Evolutionary conservation across 2,888 invertebrate genomes (phyloP).

Genomic region (Dynastes grantii): DNA sequence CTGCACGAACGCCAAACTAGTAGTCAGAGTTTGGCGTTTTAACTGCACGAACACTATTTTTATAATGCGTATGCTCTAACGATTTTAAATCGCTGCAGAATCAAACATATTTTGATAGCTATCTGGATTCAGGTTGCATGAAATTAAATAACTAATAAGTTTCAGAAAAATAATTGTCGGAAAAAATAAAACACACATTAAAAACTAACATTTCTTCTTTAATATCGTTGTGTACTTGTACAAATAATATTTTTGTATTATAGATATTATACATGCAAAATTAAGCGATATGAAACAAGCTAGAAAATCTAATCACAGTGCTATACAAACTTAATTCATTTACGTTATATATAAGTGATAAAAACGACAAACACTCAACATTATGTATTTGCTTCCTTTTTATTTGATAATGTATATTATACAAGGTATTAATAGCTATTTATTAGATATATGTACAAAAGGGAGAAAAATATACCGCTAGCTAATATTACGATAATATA

Average conservation of each 20-base stretch:
- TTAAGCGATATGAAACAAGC: constrained; percentile 58
- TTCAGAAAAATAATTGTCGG: background rate
- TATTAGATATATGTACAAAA: constrained; percentile 58
- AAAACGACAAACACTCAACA: constrained; percentile 64
- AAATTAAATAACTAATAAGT: background rate
- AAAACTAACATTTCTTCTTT: constrained; percentile 64
- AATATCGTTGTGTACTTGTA: constrained; percentile 60
- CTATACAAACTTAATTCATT: constrained; percentile 62
- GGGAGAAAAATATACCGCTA: constrained; percentile 52
- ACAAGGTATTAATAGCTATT: constrained; percentile 55
- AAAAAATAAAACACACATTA: constrained; percentile 48
- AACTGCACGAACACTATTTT: too few species aligned
- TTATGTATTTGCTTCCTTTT: constrained; percentile 52
- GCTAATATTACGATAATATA: constrained; percentile 50
- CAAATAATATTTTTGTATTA: constrained; percentile 59
- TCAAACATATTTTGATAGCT: too few species aligned
- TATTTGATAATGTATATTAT: constrained; percentile 56
- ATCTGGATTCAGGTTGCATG: too few species aligned
- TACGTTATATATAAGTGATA: constrained; percentile 57
- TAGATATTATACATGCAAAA: constrained; percentile 63
- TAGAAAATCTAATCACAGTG: constrained; percentile 67
- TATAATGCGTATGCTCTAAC: too few species aligned
- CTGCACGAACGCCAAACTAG: too few species aligned
- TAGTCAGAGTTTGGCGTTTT: too few species aligned
- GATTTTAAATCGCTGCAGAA: too few species aligned